Conservation (phyloP, 2,888 invertebrate genomes). For the Hemicrepidius hirtus region DNA sequence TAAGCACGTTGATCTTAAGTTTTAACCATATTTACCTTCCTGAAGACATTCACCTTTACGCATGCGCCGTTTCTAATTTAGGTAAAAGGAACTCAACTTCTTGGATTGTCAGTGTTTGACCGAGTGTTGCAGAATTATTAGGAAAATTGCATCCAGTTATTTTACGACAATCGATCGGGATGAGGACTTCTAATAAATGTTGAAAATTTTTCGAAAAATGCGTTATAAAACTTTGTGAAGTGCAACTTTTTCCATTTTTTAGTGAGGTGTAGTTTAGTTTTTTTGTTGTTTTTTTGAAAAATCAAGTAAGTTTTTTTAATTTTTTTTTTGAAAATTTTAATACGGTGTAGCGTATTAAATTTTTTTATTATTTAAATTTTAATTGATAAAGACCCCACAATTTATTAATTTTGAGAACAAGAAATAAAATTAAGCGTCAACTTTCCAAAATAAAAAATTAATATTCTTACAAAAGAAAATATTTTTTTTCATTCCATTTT, state of each 20-base stretch:
- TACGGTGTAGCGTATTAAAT: background rate
- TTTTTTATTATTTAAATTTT: background rate
- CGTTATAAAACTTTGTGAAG: slow-evolving; percentile 56
- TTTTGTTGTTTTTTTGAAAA: slow-evolving; percentile 25
- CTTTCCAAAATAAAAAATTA: too few species aligned
- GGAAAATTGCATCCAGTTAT: slow-evolving; percentile 42
- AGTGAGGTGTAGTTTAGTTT: slow-evolving; percentile 50
- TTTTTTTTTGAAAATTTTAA: background rate
- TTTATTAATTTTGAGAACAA: too few species aligned
- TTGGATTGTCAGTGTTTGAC: slow-evolving; percentile 65
- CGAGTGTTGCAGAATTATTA: slow-evolving; percentile 55
- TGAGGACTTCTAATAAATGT: slow-evolving; percentile 23
- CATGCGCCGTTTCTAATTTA: slow-evolving; percentile 57
- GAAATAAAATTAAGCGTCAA: too few species aligned
- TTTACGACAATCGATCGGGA: slow-evolving; percentile 31
- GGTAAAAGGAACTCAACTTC: slow-evolving; percentile 63
- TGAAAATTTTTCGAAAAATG: slow-evolving; percentile 51
- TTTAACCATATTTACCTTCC: slow-evolving; percentile 44
- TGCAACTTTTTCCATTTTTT: slow-evolving; percentile 42
- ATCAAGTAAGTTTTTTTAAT: slow-evolving; percentile 29
- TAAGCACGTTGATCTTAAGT: slow-evolving; percentile 50
- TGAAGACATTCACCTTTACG: slow-evolving; percentile 60
- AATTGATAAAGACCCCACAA: too few species aligned
- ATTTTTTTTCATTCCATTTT: too few species aligned
- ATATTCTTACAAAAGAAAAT: too few species aligned